phyloP scores from a whole-genome alignment of 2,888 invertebrate genomes.

The Scaptomyza flava region DNA sequence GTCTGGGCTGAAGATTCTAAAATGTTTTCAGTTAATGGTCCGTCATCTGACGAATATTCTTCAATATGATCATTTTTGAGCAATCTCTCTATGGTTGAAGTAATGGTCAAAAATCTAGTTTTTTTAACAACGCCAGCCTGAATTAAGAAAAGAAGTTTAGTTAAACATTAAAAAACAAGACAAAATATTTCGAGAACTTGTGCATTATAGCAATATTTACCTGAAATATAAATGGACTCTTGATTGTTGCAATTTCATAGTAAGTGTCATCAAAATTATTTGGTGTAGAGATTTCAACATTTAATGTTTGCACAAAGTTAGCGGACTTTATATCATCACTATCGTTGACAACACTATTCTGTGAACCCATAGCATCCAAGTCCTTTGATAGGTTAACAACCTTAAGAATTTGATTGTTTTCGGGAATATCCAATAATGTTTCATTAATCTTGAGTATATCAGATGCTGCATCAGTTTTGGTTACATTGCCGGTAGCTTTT shows the following conservation, averaged over 20 bases:
- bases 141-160: constrained; percentile 23
- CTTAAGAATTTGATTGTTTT: constrained; percentile 82
- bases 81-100: constrained; percentile 93
- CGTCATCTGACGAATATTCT: constrained; percentile 87
- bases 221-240: constrained; percentile 95
- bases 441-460: constrained; percentile 82
- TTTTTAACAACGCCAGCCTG: constrained; percentile 94
- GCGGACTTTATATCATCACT: constrained; percentile 81
- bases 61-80: constrained; percentile 86
- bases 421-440: constrained; percentile 79
- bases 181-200: too few species aligned
- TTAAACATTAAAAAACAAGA: too few species aligned
- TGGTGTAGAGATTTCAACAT: constrained; percentile 95
- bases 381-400: constrained; percentile 84
- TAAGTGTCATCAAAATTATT: constrained; percentile 93
- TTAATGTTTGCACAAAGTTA: constrained; percentile 91
- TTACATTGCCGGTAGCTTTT: constrained; percentile 87
- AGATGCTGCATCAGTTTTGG: constrained; percentile 41
- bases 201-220: constrained; percentile 84
- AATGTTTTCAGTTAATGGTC: constrained; percentile 94
- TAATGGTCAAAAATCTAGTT: constrained; percentile 94
- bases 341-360: constrained; percentile 86
- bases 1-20: constrained; percentile 90
- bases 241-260: constrained; percentile 95
- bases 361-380: constrained; percentile 90